Evolutionary conservation across 2,888 invertebrate species (phyloP), one percentile per base, ranked within the genome.

Genomic region (Chrysolina haemoptera): DNA sequence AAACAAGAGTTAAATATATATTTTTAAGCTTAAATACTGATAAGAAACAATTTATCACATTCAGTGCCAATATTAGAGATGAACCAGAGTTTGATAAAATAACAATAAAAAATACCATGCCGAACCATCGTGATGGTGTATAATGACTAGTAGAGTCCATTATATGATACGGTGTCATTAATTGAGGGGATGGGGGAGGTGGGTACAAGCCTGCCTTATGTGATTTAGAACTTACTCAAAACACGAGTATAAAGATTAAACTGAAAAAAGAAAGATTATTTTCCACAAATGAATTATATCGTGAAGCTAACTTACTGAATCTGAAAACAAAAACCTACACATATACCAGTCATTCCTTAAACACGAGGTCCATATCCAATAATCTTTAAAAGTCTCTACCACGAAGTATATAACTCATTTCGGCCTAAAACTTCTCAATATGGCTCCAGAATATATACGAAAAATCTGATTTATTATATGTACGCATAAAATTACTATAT

Each of bases 151-250:
- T 5, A 27, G 27, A 27, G 27, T 27, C 27, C 27, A 27, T 27
- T 35, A 20, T 22, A 59, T 20, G 59, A 59, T 35, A 59, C 59
- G 11, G 59, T n/a, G 59, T 27, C 35, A 59, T 27, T 59, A 35
- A 20, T 59, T 22, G 16, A 14, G 22, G 59, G 59, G n/a, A n/a
- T n/a, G n/a, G n/a, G n/a, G n/a, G n/a, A n/a, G 35, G 59, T 53
- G n/a, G 5, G 53, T 53, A 59, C 59, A 59, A 59, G 27, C 16
- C 59, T 18, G 59, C 20, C 59, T 59, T 59, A 62, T 62, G 62
- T 62, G 62, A 22, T 62, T 35, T 62, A 62, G 62, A 62, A 62
- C 27, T 59, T n/a, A 59, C 59, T 59, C 59, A 59, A 20, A 59
- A 59, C n/a, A 59, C 59, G 18, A 59, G 16, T 35, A 62, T 62